These are phyloP conservation scores for Drepana falcataria DNA, from an alignment of 2,888 invertebrate genomes.

Conservation along the genomic window DNA sequence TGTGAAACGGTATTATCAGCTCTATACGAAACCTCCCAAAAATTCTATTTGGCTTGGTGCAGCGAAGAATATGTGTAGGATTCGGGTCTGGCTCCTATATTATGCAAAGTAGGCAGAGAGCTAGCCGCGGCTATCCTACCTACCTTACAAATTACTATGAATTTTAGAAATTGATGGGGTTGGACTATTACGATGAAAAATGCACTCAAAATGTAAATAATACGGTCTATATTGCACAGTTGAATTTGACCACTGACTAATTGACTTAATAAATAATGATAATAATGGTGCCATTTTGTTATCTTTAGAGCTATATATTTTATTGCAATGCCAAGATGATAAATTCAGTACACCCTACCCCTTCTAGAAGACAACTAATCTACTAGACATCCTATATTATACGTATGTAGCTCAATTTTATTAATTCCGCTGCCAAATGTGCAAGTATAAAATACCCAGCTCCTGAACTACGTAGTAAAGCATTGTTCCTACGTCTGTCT, in stretches of 20 bases:
- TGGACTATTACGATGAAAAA: neutral
- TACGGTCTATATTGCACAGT: too few species aligned
- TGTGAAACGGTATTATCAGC: constrained; percentile 18
- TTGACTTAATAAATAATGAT: too few species aligned
- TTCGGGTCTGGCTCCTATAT: constrained; percentile 25
- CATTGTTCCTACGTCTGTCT: constrained; percentile 1
- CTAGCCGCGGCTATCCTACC: neutral
- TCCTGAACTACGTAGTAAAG: neutral
- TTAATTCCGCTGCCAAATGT: too few species aligned
- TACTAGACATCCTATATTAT: too few species aligned
- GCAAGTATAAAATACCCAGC: neutral
- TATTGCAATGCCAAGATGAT: too few species aligned
- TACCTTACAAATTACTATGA: neutral
- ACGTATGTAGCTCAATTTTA: too few species aligned
- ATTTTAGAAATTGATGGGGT: neutral
- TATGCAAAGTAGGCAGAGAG: constrained; percentile 8
- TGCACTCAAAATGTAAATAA: neutral
- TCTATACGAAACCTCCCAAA: constrained; percentile 37
- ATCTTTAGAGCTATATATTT: too few species aligned
- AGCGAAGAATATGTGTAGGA: constrained; percentile 55
- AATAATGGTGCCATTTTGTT: too few species aligned
- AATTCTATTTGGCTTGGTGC: constrained; percentile 63
- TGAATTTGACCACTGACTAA: too few species aligned
- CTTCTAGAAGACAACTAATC: too few species aligned
- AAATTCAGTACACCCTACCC: too few species aligned